Percentiles rank a stretch among this genome's conserved stretches.
phyloP scores from a whole-genome alignment of 2,797 vertebrate genomes.

The Xiphophorus birchmanni region DNA sequence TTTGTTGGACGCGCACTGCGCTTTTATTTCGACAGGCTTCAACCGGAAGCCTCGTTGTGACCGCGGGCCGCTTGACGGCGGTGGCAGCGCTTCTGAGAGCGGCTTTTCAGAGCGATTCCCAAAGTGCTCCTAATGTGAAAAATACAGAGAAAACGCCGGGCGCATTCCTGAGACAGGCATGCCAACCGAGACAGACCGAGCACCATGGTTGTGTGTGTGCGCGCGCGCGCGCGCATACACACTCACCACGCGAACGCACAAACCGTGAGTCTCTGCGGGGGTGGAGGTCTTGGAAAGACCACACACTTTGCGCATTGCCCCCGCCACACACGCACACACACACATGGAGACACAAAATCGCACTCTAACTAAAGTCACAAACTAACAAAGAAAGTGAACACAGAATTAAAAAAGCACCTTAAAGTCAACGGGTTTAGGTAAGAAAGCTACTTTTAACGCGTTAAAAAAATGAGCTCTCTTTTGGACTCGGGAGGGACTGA shows the following conservation, averaged over 20 bases:
- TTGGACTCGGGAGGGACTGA: constrained; percentile 16
- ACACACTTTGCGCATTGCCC: constrained; percentile 77
- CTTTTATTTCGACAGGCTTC: constrained; percentile 39
- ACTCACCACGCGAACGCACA: constrained; percentile 17
- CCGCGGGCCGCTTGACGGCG: neutral
- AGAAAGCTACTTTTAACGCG: constrained; percentile 18
- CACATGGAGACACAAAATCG: constrained; percentile 14
- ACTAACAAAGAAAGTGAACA: constrained; percentile 42
- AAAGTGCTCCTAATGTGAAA: constrained; percentile 70
- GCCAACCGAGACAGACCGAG: constrained; percentile 52
- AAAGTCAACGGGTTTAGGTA: neutral
- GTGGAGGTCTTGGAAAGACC: constrained; percentile 73
- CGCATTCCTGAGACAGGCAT: constrained; percentile 70
- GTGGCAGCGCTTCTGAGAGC: constrained; percentile 50
- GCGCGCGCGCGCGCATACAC: neutral
- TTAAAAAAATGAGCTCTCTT: constrained; percentile 9
- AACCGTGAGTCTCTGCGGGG: constrained; percentile 67
- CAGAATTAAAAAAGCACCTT: constrained; percentile 3
- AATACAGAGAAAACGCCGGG: constrained; percentile 59
- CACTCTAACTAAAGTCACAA: constrained; percentile 43
- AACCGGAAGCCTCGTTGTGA: constrained; percentile 6
- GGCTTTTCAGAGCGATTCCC: constrained; percentile 50
- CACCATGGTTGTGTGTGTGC: neutral
- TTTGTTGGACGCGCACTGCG: neutral
- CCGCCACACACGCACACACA: constrained; percentile 2